phyloP scores from a whole-genome alignment of 35 echinoderm and acorn worm species.

The Heliocidaris erythrogramma region DNA sequence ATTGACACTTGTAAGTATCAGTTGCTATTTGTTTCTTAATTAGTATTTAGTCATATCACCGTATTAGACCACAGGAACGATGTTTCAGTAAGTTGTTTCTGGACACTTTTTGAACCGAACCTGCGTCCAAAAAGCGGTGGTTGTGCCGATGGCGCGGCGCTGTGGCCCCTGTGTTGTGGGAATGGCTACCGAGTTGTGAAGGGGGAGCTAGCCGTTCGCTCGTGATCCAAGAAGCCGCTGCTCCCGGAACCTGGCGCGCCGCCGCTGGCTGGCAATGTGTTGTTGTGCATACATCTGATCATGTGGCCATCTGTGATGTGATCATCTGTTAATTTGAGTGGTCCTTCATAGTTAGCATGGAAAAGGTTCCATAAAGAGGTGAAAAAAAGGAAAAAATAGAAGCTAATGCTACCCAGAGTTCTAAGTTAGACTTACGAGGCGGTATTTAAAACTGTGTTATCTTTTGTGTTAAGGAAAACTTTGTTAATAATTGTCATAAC shows the following conservation, averaged over 20 bases:
- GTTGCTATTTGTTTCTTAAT: not conserved
- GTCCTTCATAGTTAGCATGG: too few species aligned
- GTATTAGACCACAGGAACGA: not conserved
- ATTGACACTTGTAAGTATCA: conserved; percentile 28
- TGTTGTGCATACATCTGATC: too few species aligned
- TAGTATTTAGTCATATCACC: not conserved
- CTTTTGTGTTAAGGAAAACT: too few species aligned
- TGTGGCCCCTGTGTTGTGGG: not conserved
- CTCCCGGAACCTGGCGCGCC: not conserved
- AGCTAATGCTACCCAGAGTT: too few species aligned
- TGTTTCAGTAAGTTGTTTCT: not conserved
- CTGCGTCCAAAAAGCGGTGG: not conserved
- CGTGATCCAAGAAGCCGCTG: not conserved
- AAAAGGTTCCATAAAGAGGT: too few species aligned
- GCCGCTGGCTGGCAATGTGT: not conserved
- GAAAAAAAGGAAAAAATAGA: too few species aligned
- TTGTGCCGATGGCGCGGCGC: not conserved
- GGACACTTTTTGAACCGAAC: not conserved
- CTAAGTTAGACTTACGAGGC: too few species aligned
- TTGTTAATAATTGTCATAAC: too few species aligned
- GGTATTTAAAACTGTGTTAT: too few species aligned
- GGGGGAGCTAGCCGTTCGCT: not conserved
- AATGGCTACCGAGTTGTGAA: too few species aligned
- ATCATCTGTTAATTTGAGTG: too few species aligned
- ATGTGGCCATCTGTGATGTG: too few species aligned